Evolutionary conservation across 2,888 invertebrate species (phyloP), one percentile per base, ranked within the genome.

Genomic region (Mechanitis mazaeus): DNA sequence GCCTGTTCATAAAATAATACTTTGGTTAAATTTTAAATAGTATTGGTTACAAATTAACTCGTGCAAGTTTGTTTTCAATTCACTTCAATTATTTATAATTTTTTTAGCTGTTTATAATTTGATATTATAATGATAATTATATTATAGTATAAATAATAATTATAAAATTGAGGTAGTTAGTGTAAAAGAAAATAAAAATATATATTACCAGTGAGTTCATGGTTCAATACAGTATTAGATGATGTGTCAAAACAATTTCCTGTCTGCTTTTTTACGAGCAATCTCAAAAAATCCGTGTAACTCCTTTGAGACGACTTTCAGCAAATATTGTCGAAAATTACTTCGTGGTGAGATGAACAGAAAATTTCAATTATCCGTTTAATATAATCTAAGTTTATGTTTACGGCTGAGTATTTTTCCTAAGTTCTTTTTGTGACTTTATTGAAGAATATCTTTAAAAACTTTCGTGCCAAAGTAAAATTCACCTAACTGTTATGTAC

Each of bases 171-270:
- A 20, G 20, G 20, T 20, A 20, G 20, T 20, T 20, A 20, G 20
- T 20, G 20, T 1, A 20, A 20, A 20, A 20, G 20, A 35, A 31
- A 12, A 6, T 53, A 33, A 35, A 33, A 33, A 12, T 11, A 5
- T 33, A 35, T 53, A 31, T 20, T 45, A 11, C 20, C 20, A 45
- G 45, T 61, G 56, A 45, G 55, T 59, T 57, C 47, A 33, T 59
- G 54, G 71, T 74, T 69, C 75, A 71, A 72, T 66, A 69, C 73
- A 72, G 78, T 76, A 80, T 76, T 73, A 76, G 75, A 74, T 74
- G 73, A 74, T 74, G 75, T 79, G 82, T 78, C 78, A 80, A 81
- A 84, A 83, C 78, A 82, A 78, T 82, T 80, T 75, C 75, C 71
- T 68, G 70, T 62, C 73, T 72, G 69, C 70, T 65, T 73, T 38